These are phyloP conservation scores for Pipistrellus kuhlii DNA, from an alignment of 2,797 vertebrate genomes.

Conservation along the genomic window DNA sequence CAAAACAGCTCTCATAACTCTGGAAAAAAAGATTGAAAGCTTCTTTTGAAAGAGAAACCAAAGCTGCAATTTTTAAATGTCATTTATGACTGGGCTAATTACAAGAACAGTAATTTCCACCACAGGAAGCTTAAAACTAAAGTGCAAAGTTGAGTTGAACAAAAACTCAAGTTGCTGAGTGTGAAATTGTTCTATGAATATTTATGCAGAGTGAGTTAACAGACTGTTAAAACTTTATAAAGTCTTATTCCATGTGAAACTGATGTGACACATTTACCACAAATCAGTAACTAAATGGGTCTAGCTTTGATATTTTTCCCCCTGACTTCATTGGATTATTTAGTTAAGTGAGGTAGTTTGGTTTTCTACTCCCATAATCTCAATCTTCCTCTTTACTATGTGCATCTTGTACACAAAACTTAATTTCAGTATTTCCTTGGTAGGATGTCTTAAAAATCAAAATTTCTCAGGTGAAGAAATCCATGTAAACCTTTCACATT, in stretches of 20 bases:
- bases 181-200: slow-evolving; percentile 64
- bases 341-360: neutral
- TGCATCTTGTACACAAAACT: slow-evolving; percentile 18
- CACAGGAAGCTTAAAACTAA: slow-evolving; percentile 67
- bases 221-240: slow-evolving; percentile 60
- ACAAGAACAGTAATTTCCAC: slow-evolving; percentile 69
- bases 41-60: slow-evolving; percentile 71
- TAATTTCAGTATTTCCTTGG: neutral
- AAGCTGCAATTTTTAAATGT: slow-evolving; percentile 54
- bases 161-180: slow-evolving; percentile 63
- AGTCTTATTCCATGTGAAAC: slow-evolving; percentile 57
- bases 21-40: slow-evolving; percentile 48
- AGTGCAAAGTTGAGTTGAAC: slow-evolving; percentile 49
- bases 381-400: slow-evolving; percentile 50
- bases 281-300: slow-evolving; percentile 68
- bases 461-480: slow-evolving; percentile 57
- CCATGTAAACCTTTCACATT: slow-evolving; percentile 5
- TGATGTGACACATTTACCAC: slow-evolving; percentile 63
- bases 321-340: slow-evolving; percentile 47
- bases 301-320: slow-evolving; percentile 53
- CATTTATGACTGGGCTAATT: slow-evolving; percentile 62
- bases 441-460: slow-evolving; percentile 18
- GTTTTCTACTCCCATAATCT: slow-evolving; percentile 55
- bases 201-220: slow-evolving; percentile 16
- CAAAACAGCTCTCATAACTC: slow-evolving; percentile 20